phyloP scores from a whole-genome alignment of 2,113 vertebrate genomes.

The Hippoglossus stenolepis region DNA sequence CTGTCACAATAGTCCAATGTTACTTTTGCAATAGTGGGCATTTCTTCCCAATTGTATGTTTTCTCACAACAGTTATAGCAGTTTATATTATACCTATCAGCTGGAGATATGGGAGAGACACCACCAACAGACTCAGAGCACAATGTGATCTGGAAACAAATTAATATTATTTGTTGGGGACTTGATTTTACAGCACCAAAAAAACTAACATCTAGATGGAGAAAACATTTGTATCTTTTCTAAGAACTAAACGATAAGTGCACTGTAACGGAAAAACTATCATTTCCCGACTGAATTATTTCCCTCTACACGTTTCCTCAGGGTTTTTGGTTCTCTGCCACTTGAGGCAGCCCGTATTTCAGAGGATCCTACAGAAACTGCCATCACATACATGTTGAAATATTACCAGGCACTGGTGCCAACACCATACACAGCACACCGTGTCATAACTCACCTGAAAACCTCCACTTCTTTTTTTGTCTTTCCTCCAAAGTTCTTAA shows the following conservation, averaged over 20 bases:
- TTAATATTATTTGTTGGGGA: background rate
- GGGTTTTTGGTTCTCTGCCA: slow-evolving; percentile 18
- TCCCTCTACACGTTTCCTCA: background rate
- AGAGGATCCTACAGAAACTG: background rate
- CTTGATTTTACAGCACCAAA: background rate
- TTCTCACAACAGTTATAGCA: slow-evolving; percentile 17
- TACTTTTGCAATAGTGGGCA: slow-evolving; percentile 45
- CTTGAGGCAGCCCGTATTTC: slow-evolving; percentile 7
- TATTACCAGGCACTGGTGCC: background rate
- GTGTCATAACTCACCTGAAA: slow-evolving; percentile 40
- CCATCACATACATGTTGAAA: background rate
- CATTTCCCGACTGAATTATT: background rate
- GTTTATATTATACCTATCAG: slow-evolving; percentile 10
- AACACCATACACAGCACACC: background rate
- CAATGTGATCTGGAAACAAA: slow-evolving; percentile 1
- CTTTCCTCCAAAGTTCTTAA: slow-evolving; percentile 27
- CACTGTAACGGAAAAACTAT: background rate
- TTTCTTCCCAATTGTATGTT: slow-evolving; percentile 40
- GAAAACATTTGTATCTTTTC: background rate
- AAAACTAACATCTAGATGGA: background rate
- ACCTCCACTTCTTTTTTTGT: slow-evolving; percentile 16
- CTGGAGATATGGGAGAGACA: background rate
- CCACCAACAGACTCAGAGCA: background rate
- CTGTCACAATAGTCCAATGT: slow-evolving; percentile 31
- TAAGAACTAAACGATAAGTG: background rate